phyloP scores from a whole-genome alignment of 1,140 invertebrate species.

The Pseudomyrmex sp. region DNA sequence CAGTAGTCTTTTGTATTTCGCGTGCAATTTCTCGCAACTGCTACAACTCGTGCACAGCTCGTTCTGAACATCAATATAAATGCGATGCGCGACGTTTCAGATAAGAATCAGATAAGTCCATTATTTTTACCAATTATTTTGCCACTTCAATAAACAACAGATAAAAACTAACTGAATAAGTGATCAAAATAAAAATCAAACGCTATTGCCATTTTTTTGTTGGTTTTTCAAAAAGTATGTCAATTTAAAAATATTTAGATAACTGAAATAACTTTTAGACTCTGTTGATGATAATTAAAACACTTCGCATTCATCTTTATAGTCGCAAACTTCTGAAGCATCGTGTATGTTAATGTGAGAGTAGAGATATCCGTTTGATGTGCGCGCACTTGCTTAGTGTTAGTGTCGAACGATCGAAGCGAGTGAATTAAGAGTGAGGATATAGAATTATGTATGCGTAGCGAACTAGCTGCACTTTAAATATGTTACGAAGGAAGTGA shows the following conservation, averaged over 20 bases:
- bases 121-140: background rate
- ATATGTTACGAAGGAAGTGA: constrained; percentile 54
- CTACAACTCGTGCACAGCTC: background rate
- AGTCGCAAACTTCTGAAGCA: background rate
- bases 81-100: background rate
- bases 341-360: background rate
- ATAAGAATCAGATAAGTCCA: background rate
- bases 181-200: background rate
- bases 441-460: background rate
- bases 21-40: constrained; percentile 15
- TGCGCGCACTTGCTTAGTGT: background rate
- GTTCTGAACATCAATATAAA: background rate
- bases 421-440: constrained; percentile 18
- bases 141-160: background rate
- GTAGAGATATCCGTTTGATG: background rate
- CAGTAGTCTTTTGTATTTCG: constrained; percentile 22
- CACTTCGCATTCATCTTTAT: background rate
- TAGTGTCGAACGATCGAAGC: background rate
- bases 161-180: background rate
- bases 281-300: too few species aligned
- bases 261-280: too few species aligned
- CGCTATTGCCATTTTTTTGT: too few species aligned
- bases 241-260: too few species aligned
- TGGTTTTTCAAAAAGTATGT: too few species aligned
- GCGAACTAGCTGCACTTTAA: constrained; percentile 38